phyloP scores from a whole-genome alignment of 2,113 vertebrate genomes.

The Dicrurus megarhynchus region DNA sequence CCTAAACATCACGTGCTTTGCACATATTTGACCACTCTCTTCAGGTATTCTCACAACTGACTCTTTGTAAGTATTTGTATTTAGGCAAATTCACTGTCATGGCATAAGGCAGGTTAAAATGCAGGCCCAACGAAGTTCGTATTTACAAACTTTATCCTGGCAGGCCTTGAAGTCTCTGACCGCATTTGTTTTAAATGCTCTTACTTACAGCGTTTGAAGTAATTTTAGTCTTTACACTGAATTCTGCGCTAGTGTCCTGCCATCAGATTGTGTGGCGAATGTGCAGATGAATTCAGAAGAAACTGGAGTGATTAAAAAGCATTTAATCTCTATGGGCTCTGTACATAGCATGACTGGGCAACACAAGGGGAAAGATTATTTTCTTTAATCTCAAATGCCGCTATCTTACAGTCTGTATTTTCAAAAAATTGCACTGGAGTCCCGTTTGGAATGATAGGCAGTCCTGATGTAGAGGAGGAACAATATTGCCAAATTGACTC shows the following conservation, averaged over 20 bases:
- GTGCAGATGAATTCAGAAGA: neutral
- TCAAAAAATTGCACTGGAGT: neutral
- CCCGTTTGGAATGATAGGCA: neutral
- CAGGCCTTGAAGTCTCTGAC: neutral
- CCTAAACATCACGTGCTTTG: neutral
- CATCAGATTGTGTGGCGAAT: neutral
- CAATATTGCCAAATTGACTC: neutral
- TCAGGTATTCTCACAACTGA: neutral
- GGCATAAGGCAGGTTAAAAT: neutral
- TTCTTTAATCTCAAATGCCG: neutral
- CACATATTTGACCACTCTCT: neutral
- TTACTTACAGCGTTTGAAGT: neutral
- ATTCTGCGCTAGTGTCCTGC: neutral
- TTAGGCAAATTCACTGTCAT: neutral
- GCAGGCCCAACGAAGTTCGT: neutral
- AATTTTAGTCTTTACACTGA: neutral
- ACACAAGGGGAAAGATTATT: neutral
- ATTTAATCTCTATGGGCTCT: neutral
- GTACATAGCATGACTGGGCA: neutral
- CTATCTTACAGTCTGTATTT: neutral
- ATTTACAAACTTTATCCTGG: neutral
- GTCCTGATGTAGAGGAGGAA: neutral
- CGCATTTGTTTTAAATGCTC: neutral
- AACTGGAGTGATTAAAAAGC: neutral
- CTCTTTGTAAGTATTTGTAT: neutral